Evolutionary conservation across 2,888 invertebrate species (phyloP), one percentile per base, ranked within the genome.

Genomic region (Cepaea hortensis): DNA sequence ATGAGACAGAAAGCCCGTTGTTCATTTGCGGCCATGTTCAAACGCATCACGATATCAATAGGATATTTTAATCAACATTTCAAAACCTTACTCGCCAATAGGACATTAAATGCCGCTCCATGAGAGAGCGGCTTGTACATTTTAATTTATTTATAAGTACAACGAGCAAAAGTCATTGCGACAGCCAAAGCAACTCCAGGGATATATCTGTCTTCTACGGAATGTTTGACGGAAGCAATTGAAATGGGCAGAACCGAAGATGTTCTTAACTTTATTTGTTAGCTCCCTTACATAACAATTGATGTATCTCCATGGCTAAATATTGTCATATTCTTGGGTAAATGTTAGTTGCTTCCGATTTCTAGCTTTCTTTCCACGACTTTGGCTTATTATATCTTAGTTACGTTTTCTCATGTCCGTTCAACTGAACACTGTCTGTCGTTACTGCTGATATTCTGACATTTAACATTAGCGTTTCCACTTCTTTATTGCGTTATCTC

Each of bases 231-330:
- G 61, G 23, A 77, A 23, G 20, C 75, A 79, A 62, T 23, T 35
- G 61, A 79, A 79, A 79, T 62, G 79, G 79, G 79, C 79, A 79
- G 79, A 79, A 62, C 77, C 62, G 79, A 62, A 35, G 13, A 61
- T 6, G 62, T 5, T 13, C 79, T 9, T 79, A 62, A 79, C 62
- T 79, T 3, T 62, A 62, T 79, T 79, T 79, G 79, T 79, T 79
- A 35, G n/a, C 35, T 79, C 79, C 79, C 79, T 79, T 79, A 35
- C 35, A 13, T 35, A 79, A 61, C 61, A 79, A 79, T 79, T 62
- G 62, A 79, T 18, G 23, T 6, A 18, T 35, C 62, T 7, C 35
- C 62, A 4, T 62, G 15, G 62, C 62, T 62, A 79, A 79, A 79
- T 79, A 79, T 79, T 79, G 61, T 79, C 79, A 62, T 62, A 35